Base-by-base conservation (phyloP, 2,113 vertebrate genomes). In the Centrocercus urophasianus region DNA sequence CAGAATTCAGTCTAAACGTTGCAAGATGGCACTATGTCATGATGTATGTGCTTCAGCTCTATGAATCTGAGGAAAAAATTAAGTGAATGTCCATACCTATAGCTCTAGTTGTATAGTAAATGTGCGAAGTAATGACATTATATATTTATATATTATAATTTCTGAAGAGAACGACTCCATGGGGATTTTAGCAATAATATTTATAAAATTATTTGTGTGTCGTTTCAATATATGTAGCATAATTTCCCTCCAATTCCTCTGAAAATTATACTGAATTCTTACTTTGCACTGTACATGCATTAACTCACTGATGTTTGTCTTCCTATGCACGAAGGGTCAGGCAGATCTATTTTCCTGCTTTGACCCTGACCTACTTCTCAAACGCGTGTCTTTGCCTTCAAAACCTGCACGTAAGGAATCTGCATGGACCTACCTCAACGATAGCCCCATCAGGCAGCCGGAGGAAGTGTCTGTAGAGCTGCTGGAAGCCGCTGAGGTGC, bases 401-500 rank as follows among this genome's bases (percentile, higher is more conserved):
- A 45, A 72, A 47, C 1, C 30, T 12, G 64, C 5, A 16, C 20
- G 43, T 5, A 8, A 83, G n/a, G 57, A n/a, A 34, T 13, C 56
- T 50, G 19, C 61, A 30, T 11, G 25, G 45, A 94, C 98, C 60
- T 97, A 99, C 99, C 98, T 99, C 99, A 42, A 98, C 18, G 60
- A 99, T 98, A 52, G 98, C 97, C 17, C 99, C 99, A 74, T 98
- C 97, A 3, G 98, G 98, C 20, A 98, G 98, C 52, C 98, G 96
- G 32, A 99, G 98, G 96, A 99, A 99, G 95, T 97, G 98, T 57
- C 98, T 98, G 96, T 99, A 98, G 64, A 98, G 97, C 63, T 98
- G 97, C 84, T 95, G 98, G 86, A 95, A 96, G 56, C 99, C 98
- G 30, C 98, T 98, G 91, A 98, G 97, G 93, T 99, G 98, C 61